These are phyloP conservation scores for Papio anubis DNA, from an alignment of 2,113 vertebrate genomes.

Conservation along the genomic window DNA sequence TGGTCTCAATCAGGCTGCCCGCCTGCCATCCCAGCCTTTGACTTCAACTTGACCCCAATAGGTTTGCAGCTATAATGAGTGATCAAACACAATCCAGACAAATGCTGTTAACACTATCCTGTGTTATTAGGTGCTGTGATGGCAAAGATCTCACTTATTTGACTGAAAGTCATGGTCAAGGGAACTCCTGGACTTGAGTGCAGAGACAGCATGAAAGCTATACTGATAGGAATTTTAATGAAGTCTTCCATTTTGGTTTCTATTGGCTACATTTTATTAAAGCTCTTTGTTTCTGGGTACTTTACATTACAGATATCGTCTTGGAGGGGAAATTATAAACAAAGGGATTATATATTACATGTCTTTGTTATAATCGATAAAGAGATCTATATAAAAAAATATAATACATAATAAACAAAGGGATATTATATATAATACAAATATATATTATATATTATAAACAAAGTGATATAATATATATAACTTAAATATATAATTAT, in stretches of 20 bases:
- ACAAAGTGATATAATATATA: too few relatives aligned
- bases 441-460: too few relatives aligned
- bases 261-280: neutral
- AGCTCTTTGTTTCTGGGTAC: neutral
- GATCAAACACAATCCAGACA: neutral
- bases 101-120: neutral
- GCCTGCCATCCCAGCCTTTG: neutral
- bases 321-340: neutral
- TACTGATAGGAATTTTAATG: neutral
- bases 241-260: neutral
- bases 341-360: neutral
- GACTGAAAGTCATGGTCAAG: neutral
- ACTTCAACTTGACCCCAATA: neutral
- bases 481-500: too few relatives aligned
- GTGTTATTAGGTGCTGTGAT: neutral
- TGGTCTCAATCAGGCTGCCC: neutral
- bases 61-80: neutral
- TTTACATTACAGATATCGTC: neutral
- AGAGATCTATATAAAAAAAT: too few relatives aligned
- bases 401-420: too few relatives aligned
- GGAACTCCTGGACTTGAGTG: neutral
- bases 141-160: neutral
- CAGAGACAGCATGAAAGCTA: neutral
- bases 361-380: too few relatives aligned
- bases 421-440: too few relatives aligned